Evolutionary conservation across 1,140 invertebrate species (phyloP), one percentile per base, ranked within the genome.

Genomic region (Pantala flavescens): DNA sequence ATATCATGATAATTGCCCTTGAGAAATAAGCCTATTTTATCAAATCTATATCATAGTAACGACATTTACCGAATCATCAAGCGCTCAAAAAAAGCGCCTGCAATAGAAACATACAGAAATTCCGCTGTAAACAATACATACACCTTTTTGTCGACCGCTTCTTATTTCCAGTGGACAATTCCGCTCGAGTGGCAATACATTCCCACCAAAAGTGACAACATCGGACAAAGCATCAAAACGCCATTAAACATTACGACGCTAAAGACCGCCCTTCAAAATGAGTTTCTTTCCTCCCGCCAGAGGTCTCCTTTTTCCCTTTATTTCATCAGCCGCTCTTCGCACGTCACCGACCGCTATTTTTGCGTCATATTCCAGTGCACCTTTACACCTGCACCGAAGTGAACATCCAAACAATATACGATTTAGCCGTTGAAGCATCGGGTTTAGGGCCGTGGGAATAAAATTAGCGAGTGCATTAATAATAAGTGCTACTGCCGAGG

Each of bases 381-480:
- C 49, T 63, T 21, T 63, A 63, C 49, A 21, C 49, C 49, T 63
- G 49, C 49, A 63, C 14, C 12, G n/a, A 63, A 12, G 49, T 21
- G 12, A 3, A 63, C 12, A 63, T 21, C 14, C n/a, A 63, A 63
- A 63, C 49, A 63, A 16, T 19, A 63, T 63, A 63, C 49, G 49
- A 63, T 19, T 63, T 63, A 16, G 49, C 16, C 12, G 49, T 5
- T 63, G 12, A 63, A 21, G n/a, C 49, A 14, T 5, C 49, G 49
- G n/a, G 49, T 63, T 63, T 3, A 5, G n/a, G 49, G 49, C 2
- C 28, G 28, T 3, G 49, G 49, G 49, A 63, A 63, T 63, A 63
- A 63, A 63, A 63, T 63, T 63, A 63, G 49, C 49, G 49, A 63
- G 49, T 63, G 49, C 49, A 63, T 63, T 63, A 63, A 63, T 63